Conservation (phyloP, 2,797 vertebrate genomes). For the Gymnocypris eckloni region DNA sequence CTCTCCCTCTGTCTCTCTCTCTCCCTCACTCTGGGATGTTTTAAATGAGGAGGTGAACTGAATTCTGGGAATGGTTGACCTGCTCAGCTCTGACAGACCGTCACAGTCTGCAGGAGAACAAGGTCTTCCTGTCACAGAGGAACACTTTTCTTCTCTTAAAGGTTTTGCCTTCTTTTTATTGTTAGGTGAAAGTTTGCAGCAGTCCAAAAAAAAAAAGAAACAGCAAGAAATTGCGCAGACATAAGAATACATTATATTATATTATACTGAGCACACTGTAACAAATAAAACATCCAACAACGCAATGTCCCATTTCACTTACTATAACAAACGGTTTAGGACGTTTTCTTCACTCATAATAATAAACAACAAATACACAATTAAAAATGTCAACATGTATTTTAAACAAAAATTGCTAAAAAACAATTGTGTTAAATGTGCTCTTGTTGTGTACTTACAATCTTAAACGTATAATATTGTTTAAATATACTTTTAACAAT, state of each 20-base stretch:
- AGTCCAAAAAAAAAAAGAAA: neutral
- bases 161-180: neutral
- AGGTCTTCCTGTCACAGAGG: neutral
- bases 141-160: neutral
- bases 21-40: neutral
- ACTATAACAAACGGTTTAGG: neutral
- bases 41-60: slow-evolving; percentile 37
- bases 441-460: neutral
- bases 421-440: no score
- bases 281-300: neutral
- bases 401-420: no score
- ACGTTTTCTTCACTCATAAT: neutral
- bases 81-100: neutral
- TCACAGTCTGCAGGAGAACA: slow-evolving; percentile 35
- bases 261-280: neutral
- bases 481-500: neutral
- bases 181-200: neutral
- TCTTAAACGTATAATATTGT: neutral
- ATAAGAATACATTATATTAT: neutral
- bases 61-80: slow-evolving; percentile 18
- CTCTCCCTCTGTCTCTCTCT: neutral
- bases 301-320: neutral
- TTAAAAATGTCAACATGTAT: neutral
- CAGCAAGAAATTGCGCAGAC: no score
- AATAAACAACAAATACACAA: neutral